Conservation (phyloP, 2,888 invertebrate species). For the Sinelater perroti region DNA sequence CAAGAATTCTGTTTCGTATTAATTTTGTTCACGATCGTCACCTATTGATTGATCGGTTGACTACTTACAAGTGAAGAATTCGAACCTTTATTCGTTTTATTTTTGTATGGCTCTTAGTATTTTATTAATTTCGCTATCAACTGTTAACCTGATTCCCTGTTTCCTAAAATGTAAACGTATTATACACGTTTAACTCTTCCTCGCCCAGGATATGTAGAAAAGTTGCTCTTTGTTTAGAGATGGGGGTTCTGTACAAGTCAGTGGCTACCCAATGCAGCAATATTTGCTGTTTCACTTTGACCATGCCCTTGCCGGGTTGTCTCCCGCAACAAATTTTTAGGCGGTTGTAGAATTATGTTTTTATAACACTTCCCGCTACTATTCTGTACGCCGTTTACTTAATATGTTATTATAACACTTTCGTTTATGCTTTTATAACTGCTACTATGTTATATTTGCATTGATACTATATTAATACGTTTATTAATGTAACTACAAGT, state of each 20-base stretch:
- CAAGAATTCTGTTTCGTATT: not conserved
- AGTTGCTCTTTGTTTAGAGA: not conserved
- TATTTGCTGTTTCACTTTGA: not conserved
- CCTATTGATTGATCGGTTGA: conserved; percentile 1
- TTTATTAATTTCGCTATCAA: not conserved
- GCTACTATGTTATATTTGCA: no score
- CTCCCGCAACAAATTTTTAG: not conserved
- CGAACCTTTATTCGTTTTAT: conserved; percentile 4
- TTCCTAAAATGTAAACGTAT: not conserved
- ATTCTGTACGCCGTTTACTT: no score
- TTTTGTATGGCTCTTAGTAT: not conserved
- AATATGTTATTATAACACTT: no score
- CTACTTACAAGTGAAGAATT: not conserved
- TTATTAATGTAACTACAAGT: no score
- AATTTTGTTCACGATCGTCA: conserved; percentile 1
- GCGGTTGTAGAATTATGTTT: not conserved
- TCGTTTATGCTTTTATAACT: no score
- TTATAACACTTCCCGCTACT: no score
- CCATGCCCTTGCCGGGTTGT: not conserved
- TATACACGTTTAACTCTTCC: conserved; percentile 3
- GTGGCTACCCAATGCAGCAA: not conserved
- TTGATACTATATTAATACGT: no score
- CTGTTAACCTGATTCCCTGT: not conserved
- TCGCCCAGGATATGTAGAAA: conserved; percentile 1
- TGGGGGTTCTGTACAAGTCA: not conserved